Percentiles rank a stretch among this genome's conserved stretches.
Conservation (phyloP, 1,140 invertebrate species). For the Drosophila carrolli region DNA sequence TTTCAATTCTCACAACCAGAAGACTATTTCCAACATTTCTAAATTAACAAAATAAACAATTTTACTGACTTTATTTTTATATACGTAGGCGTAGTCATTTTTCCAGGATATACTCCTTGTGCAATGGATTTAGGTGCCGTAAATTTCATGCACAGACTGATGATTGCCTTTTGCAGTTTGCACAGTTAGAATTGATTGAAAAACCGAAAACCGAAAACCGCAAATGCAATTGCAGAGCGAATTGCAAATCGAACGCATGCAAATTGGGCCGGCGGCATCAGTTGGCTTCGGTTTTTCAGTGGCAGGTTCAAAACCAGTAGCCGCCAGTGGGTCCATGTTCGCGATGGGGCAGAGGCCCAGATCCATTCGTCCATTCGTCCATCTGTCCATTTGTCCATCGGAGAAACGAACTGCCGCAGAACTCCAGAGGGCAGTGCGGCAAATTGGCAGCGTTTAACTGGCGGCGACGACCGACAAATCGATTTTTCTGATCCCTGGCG, state of each 20-base stretch:
- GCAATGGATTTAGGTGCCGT: no score
- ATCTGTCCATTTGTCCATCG: not conserved
- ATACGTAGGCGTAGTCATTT: no score
- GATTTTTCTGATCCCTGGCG: slow-evolving; percentile 73
- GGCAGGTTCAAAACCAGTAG: slow-evolving; percentile 59
- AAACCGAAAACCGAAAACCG: slow-evolving; percentile 65
- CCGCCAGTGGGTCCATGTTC: slow-evolving; percentile 14
- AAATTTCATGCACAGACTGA: slow-evolving; percentile 33
- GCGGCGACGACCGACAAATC: slow-evolving; percentile 76
- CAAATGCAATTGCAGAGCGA: slow-evolving; percentile 77
- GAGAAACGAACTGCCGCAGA: not conserved
- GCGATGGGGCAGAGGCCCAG: not conserved
- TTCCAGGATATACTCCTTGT: slow-evolving; percentile 11
- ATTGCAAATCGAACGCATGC: slow-evolving; percentile 79
- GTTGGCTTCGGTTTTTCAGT: slow-evolving; percentile 9
- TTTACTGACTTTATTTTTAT: no score
- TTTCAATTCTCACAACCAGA: no score
- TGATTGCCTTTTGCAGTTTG: slow-evolving; percentile 61
- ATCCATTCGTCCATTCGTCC: no score
- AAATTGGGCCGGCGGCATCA: slow-evolving; percentile 63
- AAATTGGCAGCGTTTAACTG: slow-evolving; percentile 79
- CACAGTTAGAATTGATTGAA: slow-evolving; percentile 81
- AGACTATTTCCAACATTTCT: no score
- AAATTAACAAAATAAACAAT: no score
- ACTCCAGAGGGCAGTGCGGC: slow-evolving; percentile 25